A percentile compares a stretch with the other conserved stretches of the same genome.
Conservation (phyloP, 2,113 vertebrate genomes). For the Syngnathus floridae region DNA sequence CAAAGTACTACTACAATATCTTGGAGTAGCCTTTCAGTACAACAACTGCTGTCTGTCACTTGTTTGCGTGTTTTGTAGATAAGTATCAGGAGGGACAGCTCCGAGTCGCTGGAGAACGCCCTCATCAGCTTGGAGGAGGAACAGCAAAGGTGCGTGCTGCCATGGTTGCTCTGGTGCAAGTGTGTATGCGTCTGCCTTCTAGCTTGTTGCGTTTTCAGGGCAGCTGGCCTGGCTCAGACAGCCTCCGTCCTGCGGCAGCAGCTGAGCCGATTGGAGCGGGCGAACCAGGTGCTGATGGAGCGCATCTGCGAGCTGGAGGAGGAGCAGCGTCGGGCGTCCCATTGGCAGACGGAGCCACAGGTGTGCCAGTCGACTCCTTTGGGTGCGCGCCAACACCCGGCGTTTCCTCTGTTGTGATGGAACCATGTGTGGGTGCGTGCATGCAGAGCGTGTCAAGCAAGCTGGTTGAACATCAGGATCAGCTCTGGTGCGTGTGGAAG, state of each 20-base stretch:
- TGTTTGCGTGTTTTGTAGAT: neutral
- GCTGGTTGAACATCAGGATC: neutral
- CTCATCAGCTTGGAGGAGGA: slow-evolving; percentile 7
- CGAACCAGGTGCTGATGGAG: neutral
- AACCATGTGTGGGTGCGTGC: neutral
- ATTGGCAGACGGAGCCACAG: neutral
- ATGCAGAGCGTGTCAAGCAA: neutral
- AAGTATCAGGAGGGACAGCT: neutral
- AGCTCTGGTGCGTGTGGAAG: neutral
- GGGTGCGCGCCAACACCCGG: too few species aligned
- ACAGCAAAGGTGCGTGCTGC: slow-evolving; percentile 1
- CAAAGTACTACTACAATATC: too few species aligned
- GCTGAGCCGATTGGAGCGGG: neutral
- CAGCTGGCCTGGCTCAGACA: neutral
- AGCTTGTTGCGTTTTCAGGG: neutral
- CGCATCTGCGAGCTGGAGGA: neutral
- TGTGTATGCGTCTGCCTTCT: too few species aligned
- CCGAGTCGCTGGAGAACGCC: neutral
- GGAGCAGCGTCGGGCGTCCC: neutral
- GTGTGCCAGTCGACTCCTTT: neutral
- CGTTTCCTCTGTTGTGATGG: neutral
- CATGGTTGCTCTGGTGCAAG: too few species aligned
- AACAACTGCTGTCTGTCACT: too few species aligned
- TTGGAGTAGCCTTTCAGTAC: too few species aligned
- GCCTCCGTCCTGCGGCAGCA: neutral